Evolutionary conservation across 2,888 invertebrate genomes (phyloP), one percentile per base, ranked within the genome.

Genomic region (Lasioglossum marginatum): DNA sequence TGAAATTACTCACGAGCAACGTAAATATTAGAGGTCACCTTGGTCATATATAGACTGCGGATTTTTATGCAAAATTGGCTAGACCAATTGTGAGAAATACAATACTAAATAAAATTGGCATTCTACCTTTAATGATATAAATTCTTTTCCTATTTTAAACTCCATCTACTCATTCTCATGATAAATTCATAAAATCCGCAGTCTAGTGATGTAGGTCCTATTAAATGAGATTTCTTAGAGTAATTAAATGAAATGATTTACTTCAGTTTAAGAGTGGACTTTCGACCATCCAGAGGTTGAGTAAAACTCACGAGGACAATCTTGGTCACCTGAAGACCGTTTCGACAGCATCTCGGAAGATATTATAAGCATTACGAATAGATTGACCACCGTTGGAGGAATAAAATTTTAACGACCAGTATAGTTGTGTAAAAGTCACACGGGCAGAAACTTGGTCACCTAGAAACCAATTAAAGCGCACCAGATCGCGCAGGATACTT

Each of bases 401-500:
- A 14, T 16, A 6, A 27, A 31, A 63, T 31, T 63, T 63, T 63
- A 63, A 63, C 63, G 31, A 63, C 2, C n/a, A 1, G 52, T 23
- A 1, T 8, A 52, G 52, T n/a, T 52, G 52, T 16, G 16, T 31
- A 63, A 63, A 27, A 63, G 27, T 63, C 63, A 63, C 6, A 16
- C 43, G 43, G 63, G 16, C 16, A 63, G 63, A 63, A 63, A 31
- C 63, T 63, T 63, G 63, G 63, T 63, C 63, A 63, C 63, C 63
- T 63, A 63, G 63, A 63, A 63, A 66, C 66, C 66, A 66, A 66
- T 66, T 66, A 34, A 66, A 66, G 8, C 31, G 34, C 34, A 34
- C 66, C 66, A 34, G 66, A 66, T 66, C 66, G 34, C 31, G 66
- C 31, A 66, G 66, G 66, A 66, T 66, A 34, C 31, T 66, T 66